A percentile compares a stretch with the other conserved stretches of the same genome.
phyloP scores from a whole-genome alignment of 2,888 invertebrate species.

The Drosophila infuscata region DNA sequence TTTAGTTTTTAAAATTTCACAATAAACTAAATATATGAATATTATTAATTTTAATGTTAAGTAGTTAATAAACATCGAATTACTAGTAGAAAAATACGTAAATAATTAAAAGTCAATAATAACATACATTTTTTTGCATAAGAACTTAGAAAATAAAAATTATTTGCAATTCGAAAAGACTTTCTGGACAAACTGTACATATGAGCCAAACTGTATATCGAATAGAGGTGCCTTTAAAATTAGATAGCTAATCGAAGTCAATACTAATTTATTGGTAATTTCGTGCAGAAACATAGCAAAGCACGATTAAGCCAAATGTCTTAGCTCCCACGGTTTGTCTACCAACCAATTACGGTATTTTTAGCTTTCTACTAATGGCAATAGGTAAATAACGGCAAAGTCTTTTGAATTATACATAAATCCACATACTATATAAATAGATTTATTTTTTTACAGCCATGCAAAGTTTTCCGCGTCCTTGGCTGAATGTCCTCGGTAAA shows the following conservation, averaged over 20 bases:
- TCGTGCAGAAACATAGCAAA: not conserved
- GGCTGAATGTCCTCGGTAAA: slow-evolving; percentile 34
- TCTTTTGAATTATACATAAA: slow-evolving; percentile 70
- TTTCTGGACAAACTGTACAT: no score
- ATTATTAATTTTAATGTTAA: no score
- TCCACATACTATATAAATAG: slow-evolving; percentile 18
- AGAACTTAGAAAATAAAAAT: no score
- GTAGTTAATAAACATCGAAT: no score
- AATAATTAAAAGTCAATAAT: no score
- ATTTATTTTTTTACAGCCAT: slow-evolving; percentile 36
- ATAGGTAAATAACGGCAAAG: slow-evolving; percentile 11
- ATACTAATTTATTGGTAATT: slow-evolving; percentile 5
- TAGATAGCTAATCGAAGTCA: not conserved
- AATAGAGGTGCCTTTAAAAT: not conserved
- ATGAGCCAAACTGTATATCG: no score
- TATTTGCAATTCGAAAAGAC: no score
- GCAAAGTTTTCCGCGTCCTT: slow-evolving; percentile 51
- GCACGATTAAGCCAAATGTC: slow-evolving; percentile 18
- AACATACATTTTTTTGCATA: no score
- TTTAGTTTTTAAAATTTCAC: no score
- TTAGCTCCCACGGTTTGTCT: slow-evolving; percentile 1
- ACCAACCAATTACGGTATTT: slow-evolving; percentile 34
- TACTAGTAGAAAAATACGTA: no score
- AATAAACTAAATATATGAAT: no score
- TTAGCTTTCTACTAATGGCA: slow-evolving; percentile 13